A percentile compares a stretch with the other conserved stretches of the same genome.
Conservation (phyloP, 2,113 vertebrate genomes). For the Entelurus aequoreus region DNA sequence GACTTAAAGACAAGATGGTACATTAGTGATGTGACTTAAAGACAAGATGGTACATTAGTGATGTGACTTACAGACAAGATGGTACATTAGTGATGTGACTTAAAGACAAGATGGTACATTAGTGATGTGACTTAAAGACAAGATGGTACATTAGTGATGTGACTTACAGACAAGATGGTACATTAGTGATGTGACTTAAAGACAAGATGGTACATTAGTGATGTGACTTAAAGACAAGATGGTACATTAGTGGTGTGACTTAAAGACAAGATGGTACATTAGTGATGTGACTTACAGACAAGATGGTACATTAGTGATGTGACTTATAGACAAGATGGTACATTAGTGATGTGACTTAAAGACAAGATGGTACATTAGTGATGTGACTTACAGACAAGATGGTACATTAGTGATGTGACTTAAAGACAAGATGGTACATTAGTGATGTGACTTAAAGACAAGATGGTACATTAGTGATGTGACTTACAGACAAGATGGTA, state of each 20-base stretch:
- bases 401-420: too few species aligned
- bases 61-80: slow-evolving; percentile 84
- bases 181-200: slow-evolving; percentile 74
- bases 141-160: slow-evolving; percentile 70
- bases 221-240: slow-evolving; percentile 84
- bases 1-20: too few species aligned
- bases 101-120: too few species aligned
- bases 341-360: slow-evolving; percentile 74
- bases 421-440: too few species aligned
- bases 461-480: slow-evolving; percentile 70
- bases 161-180: slow-evolving; percentile 88
- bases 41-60: slow-evolving; percentile 78
- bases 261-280: slow-evolving; percentile 82
- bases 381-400: slow-evolving; percentile 84
- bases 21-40: slow-evolving; percentile 74
- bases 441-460: slow-evolving; percentile 80
- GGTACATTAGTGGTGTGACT: slow-evolving; percentile 72
- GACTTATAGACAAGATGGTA: too few species aligned
- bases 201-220: slow-evolving; percentile 78
- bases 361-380: slow-evolving; percentile 78
- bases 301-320: too few species aligned
- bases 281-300: slow-evolving; percentile 80
- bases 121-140: slow-evolving; percentile 80
- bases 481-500: slow-evolving; percentile 89
- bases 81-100: too few species aligned